Percentiles rank a stretch among this genome's conserved stretches.
phyloP scores from a whole-genome alignment of 2,113 vertebrate species.

The Stigmatopora nigra region DNA sequence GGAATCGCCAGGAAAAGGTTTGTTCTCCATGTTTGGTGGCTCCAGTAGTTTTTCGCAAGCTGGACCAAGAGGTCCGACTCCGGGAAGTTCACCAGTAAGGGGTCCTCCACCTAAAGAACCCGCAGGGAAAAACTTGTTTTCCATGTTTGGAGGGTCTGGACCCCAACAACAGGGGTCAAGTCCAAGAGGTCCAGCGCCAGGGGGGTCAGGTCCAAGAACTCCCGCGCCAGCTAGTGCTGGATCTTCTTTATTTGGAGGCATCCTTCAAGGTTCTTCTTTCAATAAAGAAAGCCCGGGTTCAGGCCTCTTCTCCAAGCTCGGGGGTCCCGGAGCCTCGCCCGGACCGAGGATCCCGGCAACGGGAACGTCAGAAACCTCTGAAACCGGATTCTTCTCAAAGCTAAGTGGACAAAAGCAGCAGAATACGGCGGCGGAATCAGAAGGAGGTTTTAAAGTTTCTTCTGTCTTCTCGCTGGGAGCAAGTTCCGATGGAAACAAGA shows the following conservation, averaged over 20 bases:
- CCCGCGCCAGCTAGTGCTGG: conserved; percentile 40
- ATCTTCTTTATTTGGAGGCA: conserved; percentile 67
- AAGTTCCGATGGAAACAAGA: conserved; percentile 61
- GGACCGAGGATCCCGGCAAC: conserved; percentile 24
- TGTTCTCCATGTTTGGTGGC: conserved; percentile 67
- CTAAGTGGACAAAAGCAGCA: conserved; percentile 57
- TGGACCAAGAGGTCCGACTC: conserved; percentile 33
- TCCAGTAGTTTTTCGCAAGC: conserved; percentile 40
- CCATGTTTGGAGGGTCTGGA: conserved; percentile 61
- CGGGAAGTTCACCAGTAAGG: conserved; percentile 43
- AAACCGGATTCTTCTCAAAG: conserved; percentile 61
- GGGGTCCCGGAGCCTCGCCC: conserved; percentile 45
- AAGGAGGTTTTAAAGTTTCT: conserved; percentile 74
- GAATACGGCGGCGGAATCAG: conserved; percentile 54
- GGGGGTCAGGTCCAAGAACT: conserved; percentile 36
- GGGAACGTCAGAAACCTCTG: conserved; percentile 39
- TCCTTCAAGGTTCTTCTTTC: conserved; percentile 53
- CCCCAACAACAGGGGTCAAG: conserved; percentile 49
- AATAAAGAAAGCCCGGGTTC: conserved; percentile 57
- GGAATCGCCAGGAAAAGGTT: conserved; percentile 56
- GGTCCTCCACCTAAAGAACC: conserved; percentile 56
- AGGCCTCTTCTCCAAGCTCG: conserved; percentile 65
- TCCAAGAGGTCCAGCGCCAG: conserved; percentile 39
- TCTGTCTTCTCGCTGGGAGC: conserved; percentile 73
- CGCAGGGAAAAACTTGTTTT: conserved; percentile 64